These are phyloP conservation scores for Echinops telfairi DNA, from an alignment of 2,113 vertebrate species.

Conservation along the genomic window DNA sequence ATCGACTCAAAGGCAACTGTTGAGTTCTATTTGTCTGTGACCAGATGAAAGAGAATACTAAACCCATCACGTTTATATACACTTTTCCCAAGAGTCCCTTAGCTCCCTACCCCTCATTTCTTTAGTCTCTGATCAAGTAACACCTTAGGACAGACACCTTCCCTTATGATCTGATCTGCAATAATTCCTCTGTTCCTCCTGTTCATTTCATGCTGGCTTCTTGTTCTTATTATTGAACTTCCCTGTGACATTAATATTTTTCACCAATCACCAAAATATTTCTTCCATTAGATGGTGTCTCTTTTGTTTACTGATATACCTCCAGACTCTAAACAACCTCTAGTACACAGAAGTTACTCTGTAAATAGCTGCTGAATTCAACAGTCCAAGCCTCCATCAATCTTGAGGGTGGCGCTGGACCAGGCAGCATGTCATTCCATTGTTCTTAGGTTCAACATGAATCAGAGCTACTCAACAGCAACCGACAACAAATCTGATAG, in stretches of 20 bases:
- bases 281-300: neutral
- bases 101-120: neutral
- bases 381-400: neutral
- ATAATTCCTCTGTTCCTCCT: neutral
- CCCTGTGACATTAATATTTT: neutral
- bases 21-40: neutral
- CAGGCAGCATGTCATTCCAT: neutral
- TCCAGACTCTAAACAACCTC: neutral
- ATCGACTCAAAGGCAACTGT: neutral
- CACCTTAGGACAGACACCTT: neutral
- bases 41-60: neutral
- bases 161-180: neutral
- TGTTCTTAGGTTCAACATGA: neutral
- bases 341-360: neutral
- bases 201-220: neutral
- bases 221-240: neutral
- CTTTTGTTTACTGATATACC: neutral
- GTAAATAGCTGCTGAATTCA: constrained; percentile 6
- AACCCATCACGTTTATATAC: neutral
- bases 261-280: neutral
- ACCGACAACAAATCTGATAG: neutral
- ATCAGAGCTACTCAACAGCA: neutral
- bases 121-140: neutral
- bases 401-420: neutral
- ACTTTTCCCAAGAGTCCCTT: neutral